Conservation (phyloP, 1,140 invertebrate genomes). For the Bursaphelenchus mucronatus region DNA sequence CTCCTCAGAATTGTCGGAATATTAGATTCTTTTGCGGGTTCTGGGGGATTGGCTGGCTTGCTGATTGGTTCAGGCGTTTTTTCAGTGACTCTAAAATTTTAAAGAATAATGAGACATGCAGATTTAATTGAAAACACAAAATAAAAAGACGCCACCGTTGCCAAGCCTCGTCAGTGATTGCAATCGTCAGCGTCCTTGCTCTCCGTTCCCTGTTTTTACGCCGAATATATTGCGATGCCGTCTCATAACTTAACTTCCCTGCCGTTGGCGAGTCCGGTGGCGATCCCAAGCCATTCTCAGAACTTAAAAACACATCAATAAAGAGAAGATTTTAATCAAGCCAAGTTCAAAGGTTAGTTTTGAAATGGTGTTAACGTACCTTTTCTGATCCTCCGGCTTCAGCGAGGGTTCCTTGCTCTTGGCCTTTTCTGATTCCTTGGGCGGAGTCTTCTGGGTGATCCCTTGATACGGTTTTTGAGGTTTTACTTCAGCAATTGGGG, state of each 20-base stretch:
- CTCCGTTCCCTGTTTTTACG: slow-evolving; percentile 58
- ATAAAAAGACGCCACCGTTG: slow-evolving; percentile 19
- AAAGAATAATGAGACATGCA: neutral
- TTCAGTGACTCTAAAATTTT: slow-evolving; percentile 1
- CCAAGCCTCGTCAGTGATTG: slow-evolving; percentile 45
- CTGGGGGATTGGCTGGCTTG: neutral
- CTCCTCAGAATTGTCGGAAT: too few relatives aligned
- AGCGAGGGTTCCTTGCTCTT: slow-evolving; percentile 16
- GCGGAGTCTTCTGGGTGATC: slow-evolving; percentile 24
- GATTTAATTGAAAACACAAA: slow-evolving; percentile 15
- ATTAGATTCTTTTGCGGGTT: too few relatives aligned
- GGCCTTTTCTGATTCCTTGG: slow-evolving; percentile 19
- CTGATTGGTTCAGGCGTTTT: slow-evolving; percentile 3
- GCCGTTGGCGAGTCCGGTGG: too few relatives aligned
- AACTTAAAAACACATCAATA: slow-evolving; percentile 8
- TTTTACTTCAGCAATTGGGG: slow-evolving; percentile 44
- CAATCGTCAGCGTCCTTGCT: slow-evolving; percentile 55
- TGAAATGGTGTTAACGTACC: slow-evolving; percentile 1
- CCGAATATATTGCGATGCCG: slow-evolving; percentile 55
- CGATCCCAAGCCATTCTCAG: too few relatives aligned
- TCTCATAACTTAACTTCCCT: slow-evolving; percentile 36
- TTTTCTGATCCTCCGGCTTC: neutral
- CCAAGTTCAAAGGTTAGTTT: slow-evolving; percentile 1
- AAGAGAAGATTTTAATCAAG: neutral
- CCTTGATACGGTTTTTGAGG: slow-evolving; percentile 33